These are phyloP conservation scores for Mamestra brassicae DNA, from an alignment of 2,888 invertebrate species.

Conservation along the genomic window DNA sequence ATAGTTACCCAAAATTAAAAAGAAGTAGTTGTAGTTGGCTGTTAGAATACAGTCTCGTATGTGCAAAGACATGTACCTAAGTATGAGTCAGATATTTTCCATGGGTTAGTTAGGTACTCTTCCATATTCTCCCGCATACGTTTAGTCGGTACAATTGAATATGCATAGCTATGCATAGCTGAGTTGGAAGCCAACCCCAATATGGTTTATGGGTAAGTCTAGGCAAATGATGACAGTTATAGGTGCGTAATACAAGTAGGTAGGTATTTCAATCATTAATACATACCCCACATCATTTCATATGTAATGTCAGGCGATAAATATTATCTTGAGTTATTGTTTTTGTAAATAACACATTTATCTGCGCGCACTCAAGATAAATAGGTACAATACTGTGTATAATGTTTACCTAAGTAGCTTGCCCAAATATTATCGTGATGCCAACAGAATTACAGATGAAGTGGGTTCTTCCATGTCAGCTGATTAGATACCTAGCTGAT, in stretches of 20 bases:
- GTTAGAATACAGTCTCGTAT: too few species aligned
- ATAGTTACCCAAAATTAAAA: too few species aligned
- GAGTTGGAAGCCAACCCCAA: too few species aligned
- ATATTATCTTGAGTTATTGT: constrained; percentile 30
- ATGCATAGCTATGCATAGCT: too few species aligned
- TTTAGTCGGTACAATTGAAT: too few species aligned
- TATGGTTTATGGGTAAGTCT: too few species aligned
- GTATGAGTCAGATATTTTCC: too few species aligned
- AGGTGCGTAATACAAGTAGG: not conserved
- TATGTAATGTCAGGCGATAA: constrained; percentile 32
- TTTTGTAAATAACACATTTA: constrained; percentile 42
- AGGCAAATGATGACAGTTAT: too few species aligned
- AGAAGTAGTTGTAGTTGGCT: too few species aligned
- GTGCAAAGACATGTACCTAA: too few species aligned
- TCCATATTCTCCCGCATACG: too few species aligned
- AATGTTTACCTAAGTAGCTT: constrained; percentile 2
- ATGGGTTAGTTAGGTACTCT: too few species aligned
- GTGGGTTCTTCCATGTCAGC: constrained; percentile 24
- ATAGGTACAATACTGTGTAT: not conserved
- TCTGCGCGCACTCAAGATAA: constrained; percentile 36
- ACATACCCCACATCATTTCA: constrained; percentile 15
- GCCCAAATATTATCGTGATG: constrained; percentile 16
- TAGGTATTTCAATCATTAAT: not conserved
- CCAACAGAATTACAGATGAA: constrained; percentile 7
- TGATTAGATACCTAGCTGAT: constrained; percentile 19